Percentiles rank a stretch among this genome's conserved stretches.
phyloP scores from a whole-genome alignment of 2,113 vertebrate species.

The Gambusia affinis region DNA sequence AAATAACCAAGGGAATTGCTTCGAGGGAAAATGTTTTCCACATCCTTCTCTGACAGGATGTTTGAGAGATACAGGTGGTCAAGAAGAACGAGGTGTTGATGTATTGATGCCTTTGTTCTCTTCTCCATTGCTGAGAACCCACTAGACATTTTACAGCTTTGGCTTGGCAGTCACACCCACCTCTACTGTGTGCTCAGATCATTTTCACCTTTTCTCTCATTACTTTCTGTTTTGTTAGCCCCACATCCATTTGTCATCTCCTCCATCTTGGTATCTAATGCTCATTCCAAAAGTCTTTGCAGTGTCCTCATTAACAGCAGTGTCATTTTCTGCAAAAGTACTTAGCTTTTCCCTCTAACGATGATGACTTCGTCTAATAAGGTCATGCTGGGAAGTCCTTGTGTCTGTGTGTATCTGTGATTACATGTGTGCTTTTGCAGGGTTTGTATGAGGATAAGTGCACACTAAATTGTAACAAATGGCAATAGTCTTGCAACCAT shows the following conservation, averaged over 20 bases:
- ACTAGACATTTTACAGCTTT: conserved; percentile 7
- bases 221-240: conserved; percentile 10
- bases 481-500: conserved; percentile 34
- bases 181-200: conserved; percentile 3
- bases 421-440: background rate
- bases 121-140: conserved; percentile 25
- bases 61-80: conserved; percentile 59
- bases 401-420: conserved; percentile 13
- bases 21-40: conserved; percentile 24
- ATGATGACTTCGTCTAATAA: conserved; percentile 71
- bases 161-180: background rate
- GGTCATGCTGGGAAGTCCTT: conserved; percentile 59
- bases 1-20: conserved; percentile 31
- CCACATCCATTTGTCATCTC: conserved; percentile 9
- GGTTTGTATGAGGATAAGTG: background rate
- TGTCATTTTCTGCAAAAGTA: conserved; percentile 62
- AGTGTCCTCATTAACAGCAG: conserved; percentile 53
- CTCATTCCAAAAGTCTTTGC: conserved; percentile 40
- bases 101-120: conserved; percentile 23
- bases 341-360: conserved; percentile 46
- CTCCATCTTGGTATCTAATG: conserved; percentile 15
- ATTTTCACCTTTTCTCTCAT: conserved; percentile 12
- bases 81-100: conserved; percentile 56
- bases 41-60: conserved; percentile 54
- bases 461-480: conserved; percentile 22